Base-by-base conservation (phyloP, 2,113 vertebrate genomes). In the Haliaeetus leucogaster region DNA sequence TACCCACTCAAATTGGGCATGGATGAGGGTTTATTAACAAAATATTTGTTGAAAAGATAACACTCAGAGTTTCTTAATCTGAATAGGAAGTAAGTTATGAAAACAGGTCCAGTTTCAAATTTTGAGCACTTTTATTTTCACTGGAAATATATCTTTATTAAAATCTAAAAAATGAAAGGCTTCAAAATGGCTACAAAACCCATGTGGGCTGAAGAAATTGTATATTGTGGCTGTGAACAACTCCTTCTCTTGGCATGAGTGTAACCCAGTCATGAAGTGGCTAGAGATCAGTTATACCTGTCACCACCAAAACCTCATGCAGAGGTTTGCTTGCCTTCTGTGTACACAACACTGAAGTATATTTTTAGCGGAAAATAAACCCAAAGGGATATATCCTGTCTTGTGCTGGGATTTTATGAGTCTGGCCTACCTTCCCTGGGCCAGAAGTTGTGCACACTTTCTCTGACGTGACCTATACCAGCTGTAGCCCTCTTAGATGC, bases 331-430 rank as follows among this genome's bases (percentile, higher is more conserved):
- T 68, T 77, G 6, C 11, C 7, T 70, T 84, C 26, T 74, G 5
- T 47, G 15, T 19, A n/a, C 12, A n/a, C 11, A 71, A 55, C 22
- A 27, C 8, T 34, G 18, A 43, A 26, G 21, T n/a, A 13, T 11
- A 3, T 23, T 91, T 89, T 72, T 16, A 72, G 38, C 10, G 2
- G 8, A 45, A 27, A 89, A 40, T 17, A 62, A 66, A 47, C 8
- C 1, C 3, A 23, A 67, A 58, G 13, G 3, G 9, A 13, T 59
- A 11, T 10, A 43, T n/a, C 22, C 16, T 83, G 10, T 11, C 7
- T 23, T 55, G 0, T 36, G 21, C 7, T 6, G 0, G 5, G 1
- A 2, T 20, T 80, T 80, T 53, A 59, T 14, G 26, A 65, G 21
- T 13, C 26, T 59, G 25, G 4, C 1, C 42, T 6, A 40, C 25